Evolutionary conservation across 2,888 invertebrate species (phyloP).

Genomic region (Mesorhabditis sp.): DNA sequence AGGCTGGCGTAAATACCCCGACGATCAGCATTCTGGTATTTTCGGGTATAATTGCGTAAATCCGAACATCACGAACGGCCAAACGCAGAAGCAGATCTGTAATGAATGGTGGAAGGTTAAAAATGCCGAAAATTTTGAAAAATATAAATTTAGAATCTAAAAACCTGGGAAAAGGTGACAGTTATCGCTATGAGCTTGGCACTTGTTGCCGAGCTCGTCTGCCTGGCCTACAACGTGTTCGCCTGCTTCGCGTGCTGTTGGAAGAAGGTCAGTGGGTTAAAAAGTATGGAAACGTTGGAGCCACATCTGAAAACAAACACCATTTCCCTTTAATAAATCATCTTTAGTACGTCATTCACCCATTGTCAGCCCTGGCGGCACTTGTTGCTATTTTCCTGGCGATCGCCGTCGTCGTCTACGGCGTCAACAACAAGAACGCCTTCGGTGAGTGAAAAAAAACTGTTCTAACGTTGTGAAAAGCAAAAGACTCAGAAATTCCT

Average conservation of each 20-base stretch:
- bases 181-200: conserved; percentile 2
- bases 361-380: background rate
- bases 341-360: conserved; percentile 7
- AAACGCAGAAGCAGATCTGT: background rate
- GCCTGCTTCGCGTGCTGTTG: conserved; percentile 8
- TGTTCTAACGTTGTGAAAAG: background rate
- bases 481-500: too few relatives aligned
- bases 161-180: background rate
- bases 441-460: background rate
- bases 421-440: conserved; percentile 5
- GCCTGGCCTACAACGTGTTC: conserved; percentile 3
- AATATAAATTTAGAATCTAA: background rate
- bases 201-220: background rate
- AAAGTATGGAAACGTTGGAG: background rate
- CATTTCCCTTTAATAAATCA: background rate
- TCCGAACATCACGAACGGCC: background rate
- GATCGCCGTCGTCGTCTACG: conserved; percentile 5
- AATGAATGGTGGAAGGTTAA: conserved; percentile 2
- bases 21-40: background rate
- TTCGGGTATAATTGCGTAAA: background rate
- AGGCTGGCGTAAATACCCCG: background rate
- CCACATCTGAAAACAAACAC: background rate
- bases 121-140: background rate
- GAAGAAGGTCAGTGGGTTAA: conserved; percentile 2
- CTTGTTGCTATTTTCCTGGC: conserved; percentile 7